Conservation (phyloP, 23 tunicate genomes). For the Ascidia mentula region DNA sequence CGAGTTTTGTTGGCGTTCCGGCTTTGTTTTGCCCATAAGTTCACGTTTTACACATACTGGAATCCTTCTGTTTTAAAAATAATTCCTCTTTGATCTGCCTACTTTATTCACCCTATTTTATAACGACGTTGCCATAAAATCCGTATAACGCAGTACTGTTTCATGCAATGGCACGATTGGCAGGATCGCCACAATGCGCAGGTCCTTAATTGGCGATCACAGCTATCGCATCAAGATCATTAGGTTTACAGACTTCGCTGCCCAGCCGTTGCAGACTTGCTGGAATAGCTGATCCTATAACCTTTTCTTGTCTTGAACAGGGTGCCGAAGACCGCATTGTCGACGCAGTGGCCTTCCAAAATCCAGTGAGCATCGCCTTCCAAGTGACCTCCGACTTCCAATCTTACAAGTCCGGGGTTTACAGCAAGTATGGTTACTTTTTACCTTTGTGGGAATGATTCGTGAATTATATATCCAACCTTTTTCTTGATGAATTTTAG, state of each 20-base stretch:
- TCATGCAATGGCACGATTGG: too few species aligned
- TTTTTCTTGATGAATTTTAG: constrained; percentile 10
- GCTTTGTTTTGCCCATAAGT: not conserved
- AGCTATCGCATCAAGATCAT: too few species aligned
- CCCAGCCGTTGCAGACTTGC: not conserved
- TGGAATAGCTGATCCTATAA: not conserved
- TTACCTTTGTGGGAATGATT: not conserved
- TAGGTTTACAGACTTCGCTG: too few species aligned
- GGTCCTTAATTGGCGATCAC: too few species aligned
- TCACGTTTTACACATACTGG: not conserved
- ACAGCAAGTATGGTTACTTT: constrained; percentile 69
- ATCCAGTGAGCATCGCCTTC: constrained; percentile 91
- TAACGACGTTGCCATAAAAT: too few species aligned
- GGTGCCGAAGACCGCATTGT: constrained; percentile 66
- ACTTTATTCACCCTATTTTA: too few species aligned
- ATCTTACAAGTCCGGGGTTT: constrained; percentile 86
- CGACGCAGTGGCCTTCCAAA: constrained; percentile 63
- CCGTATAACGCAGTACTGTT: too few species aligned
- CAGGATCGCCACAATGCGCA: too few species aligned
- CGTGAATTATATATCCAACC: not conserved
- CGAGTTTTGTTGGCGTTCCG: too few species aligned
- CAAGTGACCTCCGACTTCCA: constrained; percentile 74
- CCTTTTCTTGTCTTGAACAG: not conserved
- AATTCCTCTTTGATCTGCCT: too few species aligned
- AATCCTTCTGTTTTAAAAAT: not conserved